These are phyloP conservation scores for Coronaproctus castanopsis DNA, from an alignment of 2,888 invertebrate genomes.

Conservation along the genomic window DNA sequence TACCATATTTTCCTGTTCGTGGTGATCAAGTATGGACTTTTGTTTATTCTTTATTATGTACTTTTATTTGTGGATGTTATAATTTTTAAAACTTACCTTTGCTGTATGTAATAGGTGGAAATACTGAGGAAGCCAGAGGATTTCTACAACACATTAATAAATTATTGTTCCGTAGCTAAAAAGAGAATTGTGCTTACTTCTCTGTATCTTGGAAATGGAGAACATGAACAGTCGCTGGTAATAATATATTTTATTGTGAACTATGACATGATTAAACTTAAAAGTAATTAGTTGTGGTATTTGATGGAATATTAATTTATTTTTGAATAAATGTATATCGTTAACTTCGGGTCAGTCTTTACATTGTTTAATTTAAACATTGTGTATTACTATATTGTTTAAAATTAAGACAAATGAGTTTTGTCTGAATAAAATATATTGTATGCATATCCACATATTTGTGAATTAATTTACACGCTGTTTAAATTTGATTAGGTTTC, in stretches of 20 bases:
- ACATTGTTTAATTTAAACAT: too few species aligned
- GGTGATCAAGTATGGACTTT: conserved; percentile 6
- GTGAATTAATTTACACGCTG: too few species aligned
- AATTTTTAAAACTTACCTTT: background rate
- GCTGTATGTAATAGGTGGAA: background rate
- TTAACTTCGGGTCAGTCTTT: too few species aligned
- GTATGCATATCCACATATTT: too few species aligned
- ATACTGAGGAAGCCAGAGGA: conserved; percentile 8
- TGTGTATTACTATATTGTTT: too few species aligned
- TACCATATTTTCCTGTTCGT: conserved; percentile 6
- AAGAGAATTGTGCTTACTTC: conserved; percentile 65
- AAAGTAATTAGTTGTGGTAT: background rate
- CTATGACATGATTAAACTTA: too few species aligned
- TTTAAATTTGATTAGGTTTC: too few species aligned
- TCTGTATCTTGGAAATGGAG: conserved; percentile 78
- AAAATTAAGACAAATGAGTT: too few species aligned
- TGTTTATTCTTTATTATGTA: background rate
- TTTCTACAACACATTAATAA: conserved; percentile 32
- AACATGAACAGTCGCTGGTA: conserved; percentile 55
- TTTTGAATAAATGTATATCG: too few species aligned
- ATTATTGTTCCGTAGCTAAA: conserved; percentile 43
- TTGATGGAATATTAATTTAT: too few species aligned
- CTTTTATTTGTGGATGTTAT: background rate
- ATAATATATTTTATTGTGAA: too few species aligned
- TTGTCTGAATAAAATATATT: too few species aligned